Conservation (phyloP, 1,140 invertebrate species). For the Ostrea denselamellosa region DNA sequence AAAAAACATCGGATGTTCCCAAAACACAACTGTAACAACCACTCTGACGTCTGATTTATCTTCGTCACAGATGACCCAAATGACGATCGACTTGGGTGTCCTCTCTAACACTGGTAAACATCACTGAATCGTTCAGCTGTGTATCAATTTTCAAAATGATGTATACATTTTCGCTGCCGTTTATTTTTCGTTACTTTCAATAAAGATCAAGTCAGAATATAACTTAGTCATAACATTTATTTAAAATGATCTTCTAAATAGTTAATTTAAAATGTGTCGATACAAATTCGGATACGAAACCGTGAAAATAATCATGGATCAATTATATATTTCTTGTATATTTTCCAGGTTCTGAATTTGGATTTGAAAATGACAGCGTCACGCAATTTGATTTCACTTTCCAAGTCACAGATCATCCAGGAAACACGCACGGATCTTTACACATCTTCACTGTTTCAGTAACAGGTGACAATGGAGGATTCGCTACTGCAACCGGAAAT, state of each 20-base stretch:
- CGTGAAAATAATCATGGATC: too few relatives aligned
- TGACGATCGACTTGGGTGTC: conserved; percentile 33
- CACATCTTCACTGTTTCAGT: not conserved
- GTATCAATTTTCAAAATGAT: not conserved
- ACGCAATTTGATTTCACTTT: conserved; percentile 30
- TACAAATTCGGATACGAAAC: too few relatives aligned
- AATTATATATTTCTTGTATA: too few relatives aligned
- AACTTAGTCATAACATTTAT: too few relatives aligned
- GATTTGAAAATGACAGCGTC: not conserved
- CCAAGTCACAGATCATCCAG: conserved; percentile 43
- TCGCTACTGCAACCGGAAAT: not conserved
- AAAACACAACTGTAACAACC: not conserved
- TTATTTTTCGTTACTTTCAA: not conserved
- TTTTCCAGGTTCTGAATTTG: too few relatives aligned
- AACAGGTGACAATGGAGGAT: not conserved
- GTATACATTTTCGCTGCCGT: not conserved
- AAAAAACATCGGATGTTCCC: not conserved
- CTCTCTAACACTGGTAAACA: conserved; percentile 42
- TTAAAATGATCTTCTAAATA: too few relatives aligned
- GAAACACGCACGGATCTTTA: not conserved
- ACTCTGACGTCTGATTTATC: not conserved
- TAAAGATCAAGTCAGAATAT: too few relatives aligned
- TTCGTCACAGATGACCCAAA: conserved; percentile 28
- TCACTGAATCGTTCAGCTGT: not conserved
- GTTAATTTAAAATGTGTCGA: too few relatives aligned